phyloP scores from a whole-genome alignment of 2,888 invertebrate species.

The Drosophila monieri region DNA sequence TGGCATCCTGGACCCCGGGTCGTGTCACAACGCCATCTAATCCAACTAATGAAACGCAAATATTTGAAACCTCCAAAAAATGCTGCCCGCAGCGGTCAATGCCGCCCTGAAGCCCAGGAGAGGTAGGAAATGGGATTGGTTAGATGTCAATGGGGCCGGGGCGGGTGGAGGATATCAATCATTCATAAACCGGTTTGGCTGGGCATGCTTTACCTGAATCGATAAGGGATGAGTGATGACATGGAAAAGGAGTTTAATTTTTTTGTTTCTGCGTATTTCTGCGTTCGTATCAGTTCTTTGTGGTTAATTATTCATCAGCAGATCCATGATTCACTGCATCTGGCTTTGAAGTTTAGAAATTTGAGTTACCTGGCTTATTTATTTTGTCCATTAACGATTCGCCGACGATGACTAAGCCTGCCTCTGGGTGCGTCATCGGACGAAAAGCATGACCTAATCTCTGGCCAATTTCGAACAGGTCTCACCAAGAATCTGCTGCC shows the following conservation, averaged over 20 bases:
- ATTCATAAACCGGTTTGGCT: not conserved
- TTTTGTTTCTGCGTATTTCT: not conserved
- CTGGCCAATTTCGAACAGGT: constrained; percentile 77
- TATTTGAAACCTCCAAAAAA: not conserved
- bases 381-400: not conserved
- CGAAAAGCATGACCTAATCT: constrained; percentile 21
- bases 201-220: constrained; percentile 7
- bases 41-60: constrained; percentile 14
- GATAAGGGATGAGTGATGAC: not conserved
- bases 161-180: not conserved
- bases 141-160: not conserved
- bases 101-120: constrained; percentile 69
- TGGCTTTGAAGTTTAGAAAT: not conserved
- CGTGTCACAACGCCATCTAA: not conserved
- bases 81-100: constrained; percentile 46
- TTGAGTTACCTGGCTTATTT: constrained; percentile 1
- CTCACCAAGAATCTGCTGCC: constrained; percentile 89
- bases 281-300: not conserved
- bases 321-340: not conserved
- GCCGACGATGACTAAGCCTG: constrained; percentile 8
- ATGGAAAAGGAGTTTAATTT: not conserved
- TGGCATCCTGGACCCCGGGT: no score
- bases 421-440: not conserved
- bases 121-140: constrained; percentile 53
- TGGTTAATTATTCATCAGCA: not conserved